Base-by-base conservation (phyloP, 2,888 invertebrate species). In the Acanthosepion pharaonis region DNA sequence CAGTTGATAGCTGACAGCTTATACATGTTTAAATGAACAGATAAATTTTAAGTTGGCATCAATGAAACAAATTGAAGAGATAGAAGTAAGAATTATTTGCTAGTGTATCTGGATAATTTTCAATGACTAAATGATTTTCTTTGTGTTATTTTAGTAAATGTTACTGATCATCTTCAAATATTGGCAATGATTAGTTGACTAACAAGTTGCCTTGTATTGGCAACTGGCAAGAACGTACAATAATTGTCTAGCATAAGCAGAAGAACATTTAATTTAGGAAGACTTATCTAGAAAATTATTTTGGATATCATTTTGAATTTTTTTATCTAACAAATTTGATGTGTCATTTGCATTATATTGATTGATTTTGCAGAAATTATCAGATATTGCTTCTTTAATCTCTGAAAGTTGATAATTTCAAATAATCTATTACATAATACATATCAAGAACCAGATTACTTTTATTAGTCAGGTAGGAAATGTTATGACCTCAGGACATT, bases 141-240 rank as follows among this genome's bases (percentile, higher is more conserved):
- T 8, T 78, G 78, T 78, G n/a, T 64, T 64, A 64, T 78, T 78
- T n/a, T 28, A 78, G n/a, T 11, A 78, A 78, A 78, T 78, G 78
- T 78, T 78, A 9, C 78, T 78, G 28, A n/a, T 78, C 25, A 78
- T 78, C 78, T 78, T 33, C n/a, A 78, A 5, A 78, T 78, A 78
- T 78, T 78, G 78, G 78, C 78, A 78, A 78, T n/a, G 78, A 78
- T 78, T 78, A n/a, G 78, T 78, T 78, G 78, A 11, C 78, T 78
- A 78, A 78, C n/a, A 78, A 78, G 78, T 78, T n/a, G 78, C 33
- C 33, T 78, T 23, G 23, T 59, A 59, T 59, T 78, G 78, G 78
- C 78, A 78, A 78, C 78, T 9, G 11, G 78, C n/a, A 78, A 11
- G 33, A 78, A 78, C 15, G n/a, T 15, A 33, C 15, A n/a, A 15